These are phyloP conservation scores for Protobothrops mucrosquamatus DNA, from an alignment of 2,113 vertebrate genomes.

Conservation along the genomic window DNA sequence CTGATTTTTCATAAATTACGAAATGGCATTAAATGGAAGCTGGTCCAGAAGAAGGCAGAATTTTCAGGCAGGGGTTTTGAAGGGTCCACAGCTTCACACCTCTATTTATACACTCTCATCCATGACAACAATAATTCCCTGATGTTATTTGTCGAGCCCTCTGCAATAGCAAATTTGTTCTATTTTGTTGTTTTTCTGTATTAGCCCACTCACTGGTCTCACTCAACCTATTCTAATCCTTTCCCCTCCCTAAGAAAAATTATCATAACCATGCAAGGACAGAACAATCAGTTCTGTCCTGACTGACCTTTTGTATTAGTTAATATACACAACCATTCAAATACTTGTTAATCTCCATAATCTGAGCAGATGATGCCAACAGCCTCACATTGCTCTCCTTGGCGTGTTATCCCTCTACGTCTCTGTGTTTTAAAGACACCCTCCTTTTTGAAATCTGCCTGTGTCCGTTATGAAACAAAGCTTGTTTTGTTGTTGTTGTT, in stretches of 20 bases:
- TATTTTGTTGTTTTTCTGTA: neutral
- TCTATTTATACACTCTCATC: neutral
- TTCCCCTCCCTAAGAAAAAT: neutral
- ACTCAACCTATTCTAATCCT: neutral
- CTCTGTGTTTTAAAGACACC: conserved; percentile 21
- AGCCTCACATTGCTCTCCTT: conserved; percentile 48
- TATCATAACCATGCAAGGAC: conserved; percentile 22
- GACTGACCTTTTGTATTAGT: conserved; percentile 45
- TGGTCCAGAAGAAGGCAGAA: neutral
- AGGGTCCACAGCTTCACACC: too few relatives aligned
- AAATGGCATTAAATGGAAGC: neutral
- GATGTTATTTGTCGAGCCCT: neutral
- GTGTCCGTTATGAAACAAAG: conserved; percentile 21
- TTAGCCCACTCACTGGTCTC: neutral
- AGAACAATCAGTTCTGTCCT: conserved; percentile 1
- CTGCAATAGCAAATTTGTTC: neutral
- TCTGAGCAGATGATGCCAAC: conserved; percentile 52
- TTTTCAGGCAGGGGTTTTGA: neutral
- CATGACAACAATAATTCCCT: neutral
- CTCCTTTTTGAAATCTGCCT: conserved; percentile 19
- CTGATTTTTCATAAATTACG: neutral
- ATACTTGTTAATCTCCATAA: conserved; percentile 61
- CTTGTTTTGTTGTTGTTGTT: neutral
- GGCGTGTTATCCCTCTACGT: conserved; percentile 25
- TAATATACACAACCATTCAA: conserved; percentile 47